These are phyloP conservation scores for Neostethus bicornis DNA, from an alignment of 2,797 vertebrate genomes.

Conservation along the genomic window DNA sequence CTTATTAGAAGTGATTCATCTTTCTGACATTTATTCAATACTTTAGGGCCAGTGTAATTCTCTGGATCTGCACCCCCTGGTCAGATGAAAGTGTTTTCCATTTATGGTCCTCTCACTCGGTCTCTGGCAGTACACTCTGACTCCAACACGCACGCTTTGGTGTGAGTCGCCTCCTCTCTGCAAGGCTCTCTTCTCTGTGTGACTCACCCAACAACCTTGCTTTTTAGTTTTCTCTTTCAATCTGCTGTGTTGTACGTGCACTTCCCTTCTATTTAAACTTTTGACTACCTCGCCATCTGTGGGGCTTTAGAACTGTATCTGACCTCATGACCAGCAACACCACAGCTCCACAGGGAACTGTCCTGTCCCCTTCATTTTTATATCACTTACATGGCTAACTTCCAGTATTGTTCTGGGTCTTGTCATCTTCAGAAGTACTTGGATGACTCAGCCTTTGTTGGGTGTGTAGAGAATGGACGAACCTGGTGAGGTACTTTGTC, in stretches of 20 bases:
- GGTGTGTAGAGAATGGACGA: no score
- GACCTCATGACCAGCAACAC: no score
- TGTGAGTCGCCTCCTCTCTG: conserved; percentile 38
- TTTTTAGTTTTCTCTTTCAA: conserved; percentile 38
- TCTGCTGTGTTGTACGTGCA: conserved; percentile 28
- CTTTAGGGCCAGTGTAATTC: conserved; percentile 59
- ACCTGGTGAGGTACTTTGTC: no score
- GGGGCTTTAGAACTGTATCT: no score
- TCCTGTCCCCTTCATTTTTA: no score
- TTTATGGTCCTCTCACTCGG: conserved; percentile 70
- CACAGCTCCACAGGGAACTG: no score
- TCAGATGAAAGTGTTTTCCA: conserved; percentile 70
- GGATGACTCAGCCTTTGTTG: no score
- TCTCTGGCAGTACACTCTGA: conserved; percentile 59
- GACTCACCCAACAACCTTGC: conserved; percentile 50
- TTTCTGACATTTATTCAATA: conserved; percentile 63
- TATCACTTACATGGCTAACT: no score
- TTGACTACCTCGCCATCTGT: conserved; percentile 36
- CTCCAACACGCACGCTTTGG: conserved; percentile 54
- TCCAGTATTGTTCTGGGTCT: no score
- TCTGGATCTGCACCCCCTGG: conserved; percentile 58
- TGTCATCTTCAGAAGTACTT: no score
- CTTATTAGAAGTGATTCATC: conserved; percentile 58
- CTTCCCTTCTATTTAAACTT: conserved; percentile 53
- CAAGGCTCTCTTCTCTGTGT: conserved; percentile 33